Conservation (phyloP, 1,140 invertebrate species). For the Samia ricini region DNA sequence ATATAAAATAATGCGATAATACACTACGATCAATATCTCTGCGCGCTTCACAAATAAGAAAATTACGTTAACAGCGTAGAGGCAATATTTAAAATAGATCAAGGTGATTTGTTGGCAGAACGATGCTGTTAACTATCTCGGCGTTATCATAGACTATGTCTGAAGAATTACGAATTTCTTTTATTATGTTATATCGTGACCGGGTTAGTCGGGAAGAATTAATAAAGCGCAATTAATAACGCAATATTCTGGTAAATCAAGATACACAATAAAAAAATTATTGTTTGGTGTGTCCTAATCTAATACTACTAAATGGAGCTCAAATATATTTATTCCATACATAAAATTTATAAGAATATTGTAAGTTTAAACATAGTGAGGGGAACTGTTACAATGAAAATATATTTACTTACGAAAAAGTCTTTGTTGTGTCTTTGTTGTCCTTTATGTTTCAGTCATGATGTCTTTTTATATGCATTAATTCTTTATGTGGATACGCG, state of each 20-base stretch:
- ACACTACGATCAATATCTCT: neutral
- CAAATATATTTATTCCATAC: too few species aligned
- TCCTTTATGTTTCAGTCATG: too few species aligned
- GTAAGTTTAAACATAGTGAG: too few species aligned
- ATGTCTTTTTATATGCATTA: too few species aligned
- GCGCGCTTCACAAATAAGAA: neutral
- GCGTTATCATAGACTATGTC: neutral
- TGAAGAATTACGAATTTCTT: neutral
- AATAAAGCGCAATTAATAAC: too few species aligned
- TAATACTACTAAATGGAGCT: too few species aligned
- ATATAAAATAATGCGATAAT: neutral
- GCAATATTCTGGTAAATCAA: too few species aligned
- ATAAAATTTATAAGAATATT: too few species aligned
- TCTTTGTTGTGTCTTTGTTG: neutral
- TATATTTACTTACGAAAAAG: neutral
- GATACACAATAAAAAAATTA: too few species aligned
- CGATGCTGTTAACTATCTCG: neutral
- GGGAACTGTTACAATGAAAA: neutral
- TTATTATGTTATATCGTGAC: neutral
- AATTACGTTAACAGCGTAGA: neutral
- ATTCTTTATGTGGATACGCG: too few species aligned
- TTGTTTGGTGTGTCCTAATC: too few species aligned
- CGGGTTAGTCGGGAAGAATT: too few species aligned
- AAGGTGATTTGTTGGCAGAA: neutral
- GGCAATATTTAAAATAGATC: neutral